Percentiles rank a stretch among this genome's conserved stretches.
Evolutionary conservation across 30 jellyfish, hydroid and myxozoan species (phyloP).

Genomic region (Hydra vulgaris): DNA sequence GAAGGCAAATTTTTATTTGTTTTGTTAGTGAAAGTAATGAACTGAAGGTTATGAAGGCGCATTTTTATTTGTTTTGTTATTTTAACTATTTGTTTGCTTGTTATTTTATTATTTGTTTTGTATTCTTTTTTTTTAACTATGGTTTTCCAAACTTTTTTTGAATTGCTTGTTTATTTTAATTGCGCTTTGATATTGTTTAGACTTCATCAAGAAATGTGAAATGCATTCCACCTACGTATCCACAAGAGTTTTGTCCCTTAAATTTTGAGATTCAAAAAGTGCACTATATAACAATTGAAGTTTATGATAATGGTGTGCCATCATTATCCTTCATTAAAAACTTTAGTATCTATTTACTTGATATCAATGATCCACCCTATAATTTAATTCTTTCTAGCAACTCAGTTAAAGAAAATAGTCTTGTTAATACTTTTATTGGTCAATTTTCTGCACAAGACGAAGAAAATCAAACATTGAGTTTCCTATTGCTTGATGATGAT

Average conservation of each 20-base stretch:
- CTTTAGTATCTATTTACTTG: constrained; percentile 32
- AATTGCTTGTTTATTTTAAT: too few relatives aligned
- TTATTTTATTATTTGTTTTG: too few relatives aligned
- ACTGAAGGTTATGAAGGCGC: too few relatives aligned
- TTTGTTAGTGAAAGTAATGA: not conserved
- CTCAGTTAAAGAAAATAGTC: constrained; percentile 51
- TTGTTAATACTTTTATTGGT: constrained; percentile 42
- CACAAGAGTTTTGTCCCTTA: constrained; percentile 31
- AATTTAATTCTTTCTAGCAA: constrained; percentile 28
- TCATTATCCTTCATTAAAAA: constrained; percentile 19
- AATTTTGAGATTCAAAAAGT: constrained; percentile 36
- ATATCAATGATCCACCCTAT: constrained; percentile 67
- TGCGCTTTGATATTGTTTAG: too few relatives aligned
- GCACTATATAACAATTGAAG: constrained; percentile 17
- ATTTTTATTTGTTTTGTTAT: too few relatives aligned
- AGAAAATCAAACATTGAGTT: constrained; percentile 41
- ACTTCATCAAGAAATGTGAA: constrained; percentile 10
- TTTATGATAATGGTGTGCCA: constrained; percentile 75
- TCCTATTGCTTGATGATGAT: constrained; percentile 42
- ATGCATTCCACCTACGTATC: constrained; percentile 1
- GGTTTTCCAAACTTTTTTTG: too few relatives aligned
- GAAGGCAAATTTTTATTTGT: not conserved
- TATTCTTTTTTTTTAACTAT: too few relatives aligned
- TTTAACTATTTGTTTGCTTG: too few relatives aligned
- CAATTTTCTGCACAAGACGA: constrained; percentile 45